A percentile compares a stretch with the other conserved stretches of the same genome.
Conservation (phyloP, 2,113 vertebrate genomes). For the Donacobius atricapilla region DNA sequence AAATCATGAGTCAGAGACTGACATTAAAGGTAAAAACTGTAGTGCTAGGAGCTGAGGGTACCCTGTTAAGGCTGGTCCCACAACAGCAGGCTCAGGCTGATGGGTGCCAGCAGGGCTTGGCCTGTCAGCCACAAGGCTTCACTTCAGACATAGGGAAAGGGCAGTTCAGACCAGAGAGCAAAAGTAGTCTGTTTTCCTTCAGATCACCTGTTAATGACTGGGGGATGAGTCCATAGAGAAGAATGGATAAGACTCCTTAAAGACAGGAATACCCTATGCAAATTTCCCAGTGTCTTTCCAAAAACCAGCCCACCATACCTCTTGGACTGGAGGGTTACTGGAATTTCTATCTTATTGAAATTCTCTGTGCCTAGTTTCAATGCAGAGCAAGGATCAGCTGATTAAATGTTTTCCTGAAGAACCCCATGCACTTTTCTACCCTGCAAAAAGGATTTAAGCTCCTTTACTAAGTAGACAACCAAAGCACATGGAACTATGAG, state of each 20-base stretch:
- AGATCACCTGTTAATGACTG: background rate
- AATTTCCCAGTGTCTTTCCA: background rate
- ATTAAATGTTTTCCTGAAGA: background rate
- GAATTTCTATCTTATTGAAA: background rate
- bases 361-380: background rate
- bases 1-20: background rate
- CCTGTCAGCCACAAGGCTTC: background rate
- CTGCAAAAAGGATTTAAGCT: background rate
- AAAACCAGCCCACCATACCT: background rate
- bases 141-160: background rate
- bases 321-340: background rate
- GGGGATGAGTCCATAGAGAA: background rate
- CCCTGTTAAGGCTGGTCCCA: background rate
- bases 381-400: background rate
- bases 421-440: background rate
- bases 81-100: background rate
- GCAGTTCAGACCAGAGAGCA: background rate
- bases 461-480: background rate
- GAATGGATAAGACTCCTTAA: background rate
- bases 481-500: background rate
- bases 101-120: background rate
- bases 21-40: background rate
- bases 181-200: background rate
- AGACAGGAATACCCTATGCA: background rate
- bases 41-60: background rate